phyloP scores from a whole-genome alignment of 2,888 invertebrate genomes.

The Caenorhabditis afra region DNA sequence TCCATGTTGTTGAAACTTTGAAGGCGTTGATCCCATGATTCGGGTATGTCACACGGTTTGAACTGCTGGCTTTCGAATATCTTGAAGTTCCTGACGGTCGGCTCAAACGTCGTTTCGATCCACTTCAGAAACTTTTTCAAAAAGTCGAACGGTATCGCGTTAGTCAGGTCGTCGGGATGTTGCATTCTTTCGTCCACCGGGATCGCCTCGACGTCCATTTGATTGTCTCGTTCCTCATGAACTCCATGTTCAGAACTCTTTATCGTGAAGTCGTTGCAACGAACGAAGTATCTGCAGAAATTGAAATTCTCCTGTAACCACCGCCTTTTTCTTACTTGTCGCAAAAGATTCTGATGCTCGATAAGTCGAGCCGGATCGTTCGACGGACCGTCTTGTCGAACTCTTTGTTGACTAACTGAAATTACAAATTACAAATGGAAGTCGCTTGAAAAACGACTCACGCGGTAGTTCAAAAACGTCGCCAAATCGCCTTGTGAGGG shows the following conservation, averaged over 20 bases:
- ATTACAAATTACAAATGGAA: too few species aligned
- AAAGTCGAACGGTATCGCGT: too few species aligned
- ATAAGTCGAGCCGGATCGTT: constrained; percentile 14
- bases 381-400: constrained; percentile 8
- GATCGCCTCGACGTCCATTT: background rate
- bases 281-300: constrained; percentile 9
- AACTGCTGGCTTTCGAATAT: constrained; percentile 31
- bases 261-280: constrained; percentile 17
- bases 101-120: constrained; percentile 24
- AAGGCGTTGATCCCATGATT: constrained; percentile 1
- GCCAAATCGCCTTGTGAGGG: constrained; percentile 26
- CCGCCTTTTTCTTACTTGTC: constrained; percentile 26
- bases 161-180: too few species aligned
- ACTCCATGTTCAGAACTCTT: too few species aligned
- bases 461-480: constrained; percentile 18
- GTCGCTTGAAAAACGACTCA: too few species aligned
- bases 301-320: background rate
- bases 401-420: constrained; percentile 8
- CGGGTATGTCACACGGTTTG: constrained; percentile 29
- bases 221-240: background rate
- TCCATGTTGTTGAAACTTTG: constrained; percentile 26
- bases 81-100: constrained; percentile 14
- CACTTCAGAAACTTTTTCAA: constrained; percentile 25
- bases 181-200: background rate
- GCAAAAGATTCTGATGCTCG: constrained; percentile 2